A percentile compares a stretch with the other conserved stretches of the same genome.
Conservation (phyloP, 1,140 invertebrate genomes). For the Choristoneura fumiferana region DNA sequence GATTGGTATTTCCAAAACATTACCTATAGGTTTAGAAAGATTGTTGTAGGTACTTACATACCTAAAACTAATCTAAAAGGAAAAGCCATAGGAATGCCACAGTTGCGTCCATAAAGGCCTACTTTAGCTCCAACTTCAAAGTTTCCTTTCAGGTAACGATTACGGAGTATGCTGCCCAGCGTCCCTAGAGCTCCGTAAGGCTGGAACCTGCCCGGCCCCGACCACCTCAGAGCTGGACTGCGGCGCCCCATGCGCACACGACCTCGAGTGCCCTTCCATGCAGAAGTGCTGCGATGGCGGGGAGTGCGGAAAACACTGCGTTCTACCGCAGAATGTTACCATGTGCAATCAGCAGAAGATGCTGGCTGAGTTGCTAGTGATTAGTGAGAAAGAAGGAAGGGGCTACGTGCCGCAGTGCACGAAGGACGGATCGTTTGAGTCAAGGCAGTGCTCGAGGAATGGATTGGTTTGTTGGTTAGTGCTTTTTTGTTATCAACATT, state of each 20-base stretch:
- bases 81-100: too few species aligned
- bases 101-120: too few species aligned
- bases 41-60: too few species aligned
- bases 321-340: constrained; percentile 84
- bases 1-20: too few species aligned
- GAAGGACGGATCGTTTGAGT: constrained; percentile 83
- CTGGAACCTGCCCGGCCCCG: constrained; percentile 84
- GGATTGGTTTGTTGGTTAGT: constrained; percentile 88
- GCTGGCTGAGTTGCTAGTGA: constrained; percentile 86
- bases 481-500: too few species aligned
- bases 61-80: too few species aligned
- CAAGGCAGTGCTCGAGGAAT: constrained; percentile 89
- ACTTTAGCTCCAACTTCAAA: neutral
- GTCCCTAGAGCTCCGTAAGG: constrained; percentile 85
- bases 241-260: constrained; percentile 84
- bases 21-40: too few species aligned
- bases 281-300: constrained; percentile 89
- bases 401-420: constrained; percentile 91
- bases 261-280: constrained; percentile 88
- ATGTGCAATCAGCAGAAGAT: constrained; percentile 87
- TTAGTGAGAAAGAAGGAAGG: constrained; percentile 87
- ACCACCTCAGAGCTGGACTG: constrained; percentile 75
- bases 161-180: constrained; percentile 93
- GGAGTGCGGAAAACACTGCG: constrained; percentile 84
- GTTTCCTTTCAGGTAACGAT: constrained; percentile 82